phyloP scores from a whole-genome alignment of 2,797 vertebrate species.

The Cetoscarus ocellatus region DNA sequence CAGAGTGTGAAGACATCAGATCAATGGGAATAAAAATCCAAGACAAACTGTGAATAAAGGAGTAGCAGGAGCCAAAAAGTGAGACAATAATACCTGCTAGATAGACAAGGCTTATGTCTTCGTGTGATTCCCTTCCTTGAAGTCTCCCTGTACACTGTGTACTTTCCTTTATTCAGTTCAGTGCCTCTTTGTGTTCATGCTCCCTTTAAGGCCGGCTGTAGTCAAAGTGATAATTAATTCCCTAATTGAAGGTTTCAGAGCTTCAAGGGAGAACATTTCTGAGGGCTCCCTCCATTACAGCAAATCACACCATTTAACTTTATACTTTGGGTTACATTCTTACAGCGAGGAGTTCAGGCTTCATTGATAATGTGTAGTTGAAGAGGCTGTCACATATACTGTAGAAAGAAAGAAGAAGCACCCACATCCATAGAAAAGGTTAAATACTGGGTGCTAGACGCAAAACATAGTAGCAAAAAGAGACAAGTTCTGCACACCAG shows the following conservation, averaged over 20 bases:
- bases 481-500: too few species aligned
- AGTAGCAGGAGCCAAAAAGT: slow-evolving; percentile 22
- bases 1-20: slow-evolving; percentile 43
- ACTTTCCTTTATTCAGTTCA: slow-evolving; percentile 47
- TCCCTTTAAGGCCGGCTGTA: slow-evolving; percentile 51
- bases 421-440: too few species aligned
- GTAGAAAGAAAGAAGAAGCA: neutral
- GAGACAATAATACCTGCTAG: slow-evolving; percentile 21
- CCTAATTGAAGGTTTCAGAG: slow-evolving; percentile 64
- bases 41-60: slow-evolving; percentile 8
- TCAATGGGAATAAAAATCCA: slow-evolving; percentile 31
- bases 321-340: slow-evolving; percentile 10
- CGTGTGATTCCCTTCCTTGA: slow-evolving; percentile 28
- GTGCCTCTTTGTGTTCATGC: slow-evolving; percentile 26
- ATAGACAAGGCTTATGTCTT: neutral
- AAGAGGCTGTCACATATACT: slow-evolving; percentile 6
- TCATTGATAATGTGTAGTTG: slow-evolving; percentile 14
- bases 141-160: slow-evolving; percentile 30
- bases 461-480: too few species aligned
- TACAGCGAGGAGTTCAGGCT: neutral
- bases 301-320: slow-evolving; percentile 33
- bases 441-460: too few species aligned
- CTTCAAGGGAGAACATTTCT: slow-evolving; percentile 51
- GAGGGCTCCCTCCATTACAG: slow-evolving; percentile 45
- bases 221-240: slow-evolving; percentile 68